Evolutionary conservation across 2,113 vertebrate genomes (phyloP).

Genomic region (Rhynchopsitta pachyrhyncha): DNA sequence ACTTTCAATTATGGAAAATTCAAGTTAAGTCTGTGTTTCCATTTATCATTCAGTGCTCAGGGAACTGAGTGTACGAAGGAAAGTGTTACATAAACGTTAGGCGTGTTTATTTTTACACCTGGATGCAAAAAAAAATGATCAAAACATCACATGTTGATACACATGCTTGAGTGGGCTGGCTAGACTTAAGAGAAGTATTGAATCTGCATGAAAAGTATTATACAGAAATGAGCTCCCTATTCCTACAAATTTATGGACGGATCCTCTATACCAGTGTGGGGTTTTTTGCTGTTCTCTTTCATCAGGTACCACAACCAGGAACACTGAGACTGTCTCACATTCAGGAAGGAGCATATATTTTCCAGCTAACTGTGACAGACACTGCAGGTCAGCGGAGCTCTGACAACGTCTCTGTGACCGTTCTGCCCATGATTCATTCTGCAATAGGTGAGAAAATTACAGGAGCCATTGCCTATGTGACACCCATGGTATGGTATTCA

Average conservation of each 20-base stretch:
- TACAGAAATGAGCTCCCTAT: neutral
- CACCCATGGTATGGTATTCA: neutral
- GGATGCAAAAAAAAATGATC: neutral
- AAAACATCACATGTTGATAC: neutral
- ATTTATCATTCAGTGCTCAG: neutral
- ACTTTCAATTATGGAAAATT: neutral
- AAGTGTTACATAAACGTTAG: neutral
- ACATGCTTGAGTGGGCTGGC: neutral
- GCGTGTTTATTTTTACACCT: neutral
- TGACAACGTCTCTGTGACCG: constrained; percentile 87
- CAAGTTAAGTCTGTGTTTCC: neutral
- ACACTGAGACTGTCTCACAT: constrained; percentile 87
- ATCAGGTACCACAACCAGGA: constrained; percentile 88
- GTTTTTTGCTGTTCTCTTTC: neutral
- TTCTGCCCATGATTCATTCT: constrained; percentile 82
- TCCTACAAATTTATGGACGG: neutral
- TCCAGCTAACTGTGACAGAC: constrained; percentile 91
- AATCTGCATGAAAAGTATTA: neutral
- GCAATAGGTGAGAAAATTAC: constrained; percentile 77
- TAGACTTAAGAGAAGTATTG: neutral
- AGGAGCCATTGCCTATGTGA: neutral
- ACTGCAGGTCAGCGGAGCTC: constrained; percentile 84
- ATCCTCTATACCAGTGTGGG: neutral
- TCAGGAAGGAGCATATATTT: constrained; percentile 84
- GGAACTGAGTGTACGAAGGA: neutral